Evolutionary conservation across 2,888 invertebrate species (phyloP).

Genomic region (Ophion obscuratus): DNA sequence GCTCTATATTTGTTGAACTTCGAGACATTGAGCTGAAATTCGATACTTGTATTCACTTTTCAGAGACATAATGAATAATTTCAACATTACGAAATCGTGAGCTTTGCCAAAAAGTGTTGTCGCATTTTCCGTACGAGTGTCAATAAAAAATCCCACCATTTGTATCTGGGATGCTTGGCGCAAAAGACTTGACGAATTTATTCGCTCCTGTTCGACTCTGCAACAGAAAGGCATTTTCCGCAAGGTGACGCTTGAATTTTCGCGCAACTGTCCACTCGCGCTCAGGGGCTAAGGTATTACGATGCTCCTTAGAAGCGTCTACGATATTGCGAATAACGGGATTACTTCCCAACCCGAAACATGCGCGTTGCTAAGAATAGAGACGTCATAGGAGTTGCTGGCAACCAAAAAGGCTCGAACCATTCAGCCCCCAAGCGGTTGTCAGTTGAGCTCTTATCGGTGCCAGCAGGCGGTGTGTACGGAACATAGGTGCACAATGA

Average conservation of each 20-base stretch:
- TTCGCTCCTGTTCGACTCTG: too few relatives aligned
- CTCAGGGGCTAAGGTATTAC: constrained; percentile 39
- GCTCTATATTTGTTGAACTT: background rate
- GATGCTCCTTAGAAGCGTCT: constrained; percentile 43
- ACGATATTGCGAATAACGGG: constrained; percentile 51
- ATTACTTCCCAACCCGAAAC: constrained; percentile 32
- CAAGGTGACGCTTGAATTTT: constrained; percentile 26
- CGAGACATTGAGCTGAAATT: background rate
- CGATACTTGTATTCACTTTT: background rate
- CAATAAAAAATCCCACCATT: too few relatives aligned
- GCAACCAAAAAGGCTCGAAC: constrained; percentile 7
- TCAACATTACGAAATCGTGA: too few relatives aligned
- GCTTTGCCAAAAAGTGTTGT: too few relatives aligned
- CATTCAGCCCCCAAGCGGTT: background rate
- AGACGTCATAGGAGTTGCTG: constrained; percentile 2
- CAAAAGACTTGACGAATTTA: too few relatives aligned
- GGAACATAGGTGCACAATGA: background rate
- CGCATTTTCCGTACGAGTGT: too few relatives aligned
- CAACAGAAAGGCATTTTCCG: background rate
- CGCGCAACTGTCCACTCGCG: constrained; percentile 26
- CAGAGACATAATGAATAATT: background rate
- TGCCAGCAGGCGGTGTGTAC: background rate
- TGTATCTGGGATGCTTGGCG: too few relatives aligned
- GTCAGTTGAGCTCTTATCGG: background rate
- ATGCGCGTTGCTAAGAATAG: background rate